Conservation (phyloP, 2,797 vertebrate genomes). For the Rhabdophis nuchalis region DNA sequence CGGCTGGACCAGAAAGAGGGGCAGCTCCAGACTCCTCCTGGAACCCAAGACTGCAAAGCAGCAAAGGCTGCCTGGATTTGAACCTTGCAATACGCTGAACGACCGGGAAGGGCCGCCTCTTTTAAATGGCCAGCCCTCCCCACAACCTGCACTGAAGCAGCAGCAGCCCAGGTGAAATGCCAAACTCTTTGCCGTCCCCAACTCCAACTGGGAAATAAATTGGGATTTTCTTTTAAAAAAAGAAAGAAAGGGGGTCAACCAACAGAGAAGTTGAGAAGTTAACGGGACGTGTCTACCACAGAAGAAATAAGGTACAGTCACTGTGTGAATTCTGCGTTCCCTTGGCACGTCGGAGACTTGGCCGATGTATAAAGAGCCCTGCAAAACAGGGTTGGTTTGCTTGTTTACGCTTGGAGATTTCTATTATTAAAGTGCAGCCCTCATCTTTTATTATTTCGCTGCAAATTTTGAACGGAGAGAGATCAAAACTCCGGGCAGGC, state of each 20-base stretch:
- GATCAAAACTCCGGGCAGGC: slow-evolving; percentile 51
- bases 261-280: slow-evolving; percentile 43
- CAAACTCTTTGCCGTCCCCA: slow-evolving; percentile 63
- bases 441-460: slow-evolving; percentile 48
- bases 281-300: slow-evolving; percentile 38
- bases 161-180: slow-evolving; percentile 57
- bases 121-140: slow-evolving; percentile 66
- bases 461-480: slow-evolving; percentile 35
- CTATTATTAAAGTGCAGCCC: slow-evolving; percentile 72
- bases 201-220: slow-evolving; percentile 43
- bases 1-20: background rate
- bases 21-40: background rate
- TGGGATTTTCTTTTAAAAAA: background rate
- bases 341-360: slow-evolving; percentile 56
- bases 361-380: slow-evolving; percentile 51
- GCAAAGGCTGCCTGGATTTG: slow-evolving; percentile 67
- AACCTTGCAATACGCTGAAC: slow-evolving; percentile 65
- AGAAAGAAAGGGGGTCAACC: background rate
- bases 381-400: slow-evolving; percentile 38
- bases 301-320: slow-evolving; percentile 44
- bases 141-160: slow-evolving; percentile 69
- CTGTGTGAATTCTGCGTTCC: slow-evolving; percentile 58
- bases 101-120: slow-evolving; percentile 65
- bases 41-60: background rate
- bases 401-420: slow-evolving; percentile 60